Percentiles rank a stretch among this genome's conserved stretches.
These are phyloP conservation scores for Pseudorasbora parva DNA, from an alignment of 2,113 vertebrate genomes.

Conservation along the genomic window DNA sequence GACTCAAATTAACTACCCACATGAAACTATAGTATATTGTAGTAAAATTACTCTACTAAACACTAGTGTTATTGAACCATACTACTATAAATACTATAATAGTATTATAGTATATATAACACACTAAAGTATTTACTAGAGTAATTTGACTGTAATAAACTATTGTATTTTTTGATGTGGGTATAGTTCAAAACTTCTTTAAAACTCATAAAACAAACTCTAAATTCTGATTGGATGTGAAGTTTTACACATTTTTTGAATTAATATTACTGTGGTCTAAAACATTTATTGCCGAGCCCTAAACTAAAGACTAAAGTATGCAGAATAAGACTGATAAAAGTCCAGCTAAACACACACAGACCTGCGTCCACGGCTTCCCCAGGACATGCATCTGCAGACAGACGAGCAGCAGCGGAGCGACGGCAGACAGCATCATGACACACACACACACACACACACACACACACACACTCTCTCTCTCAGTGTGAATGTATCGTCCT, in stretches of 20 bases:
- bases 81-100: too few species aligned
- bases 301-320: neutral
- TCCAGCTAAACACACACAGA: neutral
- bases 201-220: too few species aligned
- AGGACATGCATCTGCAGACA: constrained; percentile 82
- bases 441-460: constrained; percentile 58
- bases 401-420: constrained; percentile 76
- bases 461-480: constrained; percentile 45
- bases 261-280: neutral
- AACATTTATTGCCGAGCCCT: neutral
- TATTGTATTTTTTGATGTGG: too few species aligned
- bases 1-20: too few species aligned
- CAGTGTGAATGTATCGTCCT: constrained; percentile 46
- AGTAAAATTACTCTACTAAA: too few species aligned
- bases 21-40: too few species aligned
- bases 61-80: too few species aligned
- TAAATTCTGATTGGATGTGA: neutral
- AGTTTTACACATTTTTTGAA: neutral
- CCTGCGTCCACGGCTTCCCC: constrained; percentile 83
- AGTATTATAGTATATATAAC: too few species aligned
- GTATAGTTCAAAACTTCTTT: too few species aligned
- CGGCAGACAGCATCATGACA: constrained; percentile 76
- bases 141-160: too few species aligned
- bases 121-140: too few species aligned
- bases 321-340: neutral